A percentile compares a stretch with the other conserved stretches of the same genome.
These are phyloP conservation scores for Sthenelais limicola DNA, from an alignment of 2,888 invertebrate species.

Conservation along the genomic window DNA sequence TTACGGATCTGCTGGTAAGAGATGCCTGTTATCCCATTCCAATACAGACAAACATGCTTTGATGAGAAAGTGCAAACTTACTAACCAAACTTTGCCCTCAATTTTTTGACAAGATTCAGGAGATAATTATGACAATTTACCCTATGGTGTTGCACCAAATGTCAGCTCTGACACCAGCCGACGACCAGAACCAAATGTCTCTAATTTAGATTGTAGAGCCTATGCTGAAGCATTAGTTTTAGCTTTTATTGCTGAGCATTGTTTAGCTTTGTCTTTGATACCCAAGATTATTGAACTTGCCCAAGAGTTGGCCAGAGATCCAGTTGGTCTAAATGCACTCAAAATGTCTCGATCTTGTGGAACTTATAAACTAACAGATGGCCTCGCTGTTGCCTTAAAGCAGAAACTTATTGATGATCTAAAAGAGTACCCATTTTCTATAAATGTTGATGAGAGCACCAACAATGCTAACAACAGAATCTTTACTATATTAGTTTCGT, in stretches of 20 bases:
- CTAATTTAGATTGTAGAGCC: background rate
- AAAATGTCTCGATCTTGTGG: conserved; percentile 11
- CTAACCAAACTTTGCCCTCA: no score
- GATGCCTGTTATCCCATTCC: no score
- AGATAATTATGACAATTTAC: background rate
- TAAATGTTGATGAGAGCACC: background rate
- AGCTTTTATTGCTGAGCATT: background rate
- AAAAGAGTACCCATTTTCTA: background rate
- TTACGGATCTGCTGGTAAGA: no score
- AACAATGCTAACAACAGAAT: background rate
- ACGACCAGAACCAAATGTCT: background rate
- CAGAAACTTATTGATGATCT: background rate
- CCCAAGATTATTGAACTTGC: conserved; percentile 6
- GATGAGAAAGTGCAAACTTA: no score
- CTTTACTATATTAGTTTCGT: background rate
- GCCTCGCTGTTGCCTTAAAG: background rate
- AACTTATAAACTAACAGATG: conserved; percentile 4
- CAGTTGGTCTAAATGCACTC: background rate
- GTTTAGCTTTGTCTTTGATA: conserved; percentile 3
- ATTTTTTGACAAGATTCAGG: no score
- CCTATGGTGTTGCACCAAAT: background rate
- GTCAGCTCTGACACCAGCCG: background rate
- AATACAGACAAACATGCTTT: no score
- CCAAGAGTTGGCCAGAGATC: conserved; percentile 1
- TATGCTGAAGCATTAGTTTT: background rate